Conservation (phyloP, 1,140 invertebrate species). For the Pectinophora gossypiella region DNA sequence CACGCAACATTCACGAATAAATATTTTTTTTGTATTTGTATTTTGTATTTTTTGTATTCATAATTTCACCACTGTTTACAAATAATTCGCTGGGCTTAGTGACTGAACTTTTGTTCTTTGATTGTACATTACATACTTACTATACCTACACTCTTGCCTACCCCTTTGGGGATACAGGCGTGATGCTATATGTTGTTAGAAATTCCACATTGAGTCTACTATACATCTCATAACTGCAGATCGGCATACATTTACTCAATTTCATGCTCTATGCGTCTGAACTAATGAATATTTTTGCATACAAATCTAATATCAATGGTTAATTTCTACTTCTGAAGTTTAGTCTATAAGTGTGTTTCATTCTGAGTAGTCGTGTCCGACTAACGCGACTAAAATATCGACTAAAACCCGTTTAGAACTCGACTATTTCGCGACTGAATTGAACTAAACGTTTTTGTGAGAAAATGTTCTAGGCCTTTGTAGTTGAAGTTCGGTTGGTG, state of each 20-base stretch:
- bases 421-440: not conserved
- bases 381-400: not conserved
- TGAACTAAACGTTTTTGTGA: not conserved
- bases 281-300: conserved; percentile 3
- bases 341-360: not conserved
- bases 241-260: not conserved
- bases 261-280: not conserved
- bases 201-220: not conserved
- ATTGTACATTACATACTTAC: too few relatives aligned
- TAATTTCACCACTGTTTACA: not conserved
- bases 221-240: not conserved
- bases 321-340: not conserved
- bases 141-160: too few relatives aligned
- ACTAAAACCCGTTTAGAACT: not conserved
- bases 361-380: not conserved
- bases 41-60: too few relatives aligned
- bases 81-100: not conserved
- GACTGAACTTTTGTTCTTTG: not conserved
- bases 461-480: too few relatives aligned
- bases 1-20: too few relatives aligned
- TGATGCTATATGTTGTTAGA: not conserved
- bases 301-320: not conserved
- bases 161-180: not conserved
- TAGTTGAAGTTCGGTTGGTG: too few relatives aligned
- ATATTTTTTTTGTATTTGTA: too few relatives aligned